Base-by-base conservation (phyloP, 2,113 vertebrate species). In the Ia io region DNA sequence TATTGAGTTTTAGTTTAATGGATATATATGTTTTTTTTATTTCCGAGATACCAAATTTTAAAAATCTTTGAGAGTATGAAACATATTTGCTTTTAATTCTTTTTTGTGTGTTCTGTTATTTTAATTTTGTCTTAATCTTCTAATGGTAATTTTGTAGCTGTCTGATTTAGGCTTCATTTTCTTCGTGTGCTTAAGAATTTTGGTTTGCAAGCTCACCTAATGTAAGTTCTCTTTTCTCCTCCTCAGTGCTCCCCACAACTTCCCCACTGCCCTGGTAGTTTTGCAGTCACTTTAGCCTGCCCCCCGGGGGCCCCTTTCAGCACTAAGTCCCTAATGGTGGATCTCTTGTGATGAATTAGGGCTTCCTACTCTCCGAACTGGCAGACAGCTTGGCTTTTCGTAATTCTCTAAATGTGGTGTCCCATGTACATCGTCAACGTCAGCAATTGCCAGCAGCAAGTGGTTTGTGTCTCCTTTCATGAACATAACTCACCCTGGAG, bases 21-120 rank as follows among this genome's bases (percentile, higher is more conserved):
- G 65, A 32, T 69, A 20, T 63, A 47, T 74, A 74, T 70, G 20
- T 56, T 32, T 32, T 47, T 49, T 77, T 86, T 84, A 69, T 89
- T 86, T 63, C 61, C 23, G 61, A 88, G 6, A 4, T n/a, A 67
- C 3, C 23, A 84, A 63, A 11, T 63, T 9, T 84, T 78, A 17
- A 51, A 90, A 63, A 17, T 51, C 16, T 69, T 83, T 37, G 59
- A 23, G 30, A 6, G 49, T 76, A 59, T 65, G 44, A 90, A 88
- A 70, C 65, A 82, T 53, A 40, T 3, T 35, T 67, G 47, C n/a
- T 70, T 65, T 87, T 71, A 92, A 63, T n/a, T 65, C 11, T 74
- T 83, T 88, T 85, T 86, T 32, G 7, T 51, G 85, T 63, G 8
- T 83, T 93, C 12, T 88, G 5, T 83, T 85, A 78, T 92, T 94